phyloP scores from a whole-genome alignment of 2,797 vertebrate genomes.

The Lemur catta region DNA sequence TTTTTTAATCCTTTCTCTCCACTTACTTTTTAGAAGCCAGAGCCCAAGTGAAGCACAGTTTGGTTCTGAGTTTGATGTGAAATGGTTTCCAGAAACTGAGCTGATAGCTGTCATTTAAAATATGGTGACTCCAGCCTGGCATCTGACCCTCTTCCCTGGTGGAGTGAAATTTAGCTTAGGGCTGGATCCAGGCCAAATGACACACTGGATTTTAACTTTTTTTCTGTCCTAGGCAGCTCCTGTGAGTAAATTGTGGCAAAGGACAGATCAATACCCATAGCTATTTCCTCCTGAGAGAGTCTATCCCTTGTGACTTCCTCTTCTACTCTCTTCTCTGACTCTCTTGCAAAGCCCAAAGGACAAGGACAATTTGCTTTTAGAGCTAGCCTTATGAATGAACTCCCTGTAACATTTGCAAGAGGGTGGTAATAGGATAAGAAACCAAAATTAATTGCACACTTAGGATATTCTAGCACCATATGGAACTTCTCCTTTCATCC shows the following conservation, averaged over 20 bases:
- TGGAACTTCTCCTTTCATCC: background rate
- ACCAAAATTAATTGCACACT: background rate
- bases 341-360: background rate
- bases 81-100: conserved; percentile 22
- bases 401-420: background rate
- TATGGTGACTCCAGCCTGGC: background rate
- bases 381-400: background rate
- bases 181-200: background rate
- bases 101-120: conserved; percentile 8
- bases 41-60: conserved; percentile 31
- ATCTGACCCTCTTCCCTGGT: background rate
- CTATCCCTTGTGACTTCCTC: background rate
- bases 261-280: background rate
- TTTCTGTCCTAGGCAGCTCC: background rate
- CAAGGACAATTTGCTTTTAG: background rate
- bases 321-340: background rate
- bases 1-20: conserved; percentile 58
- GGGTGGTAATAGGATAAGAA: background rate
- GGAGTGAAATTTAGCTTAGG: background rate
- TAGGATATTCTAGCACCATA: background rate
- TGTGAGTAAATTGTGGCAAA: background rate
- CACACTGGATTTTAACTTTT: background rate
- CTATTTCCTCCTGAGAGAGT: background rate
- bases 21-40: conserved; percentile 10
- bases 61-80: conserved; percentile 50